A percentile compares a stretch with the other conserved stretches of the same genome.
These are phyloP conservation scores for Tenebrio molitor DNA, from an alignment of 1,140 invertebrate genomes.

Conservation along the genomic window DNA sequence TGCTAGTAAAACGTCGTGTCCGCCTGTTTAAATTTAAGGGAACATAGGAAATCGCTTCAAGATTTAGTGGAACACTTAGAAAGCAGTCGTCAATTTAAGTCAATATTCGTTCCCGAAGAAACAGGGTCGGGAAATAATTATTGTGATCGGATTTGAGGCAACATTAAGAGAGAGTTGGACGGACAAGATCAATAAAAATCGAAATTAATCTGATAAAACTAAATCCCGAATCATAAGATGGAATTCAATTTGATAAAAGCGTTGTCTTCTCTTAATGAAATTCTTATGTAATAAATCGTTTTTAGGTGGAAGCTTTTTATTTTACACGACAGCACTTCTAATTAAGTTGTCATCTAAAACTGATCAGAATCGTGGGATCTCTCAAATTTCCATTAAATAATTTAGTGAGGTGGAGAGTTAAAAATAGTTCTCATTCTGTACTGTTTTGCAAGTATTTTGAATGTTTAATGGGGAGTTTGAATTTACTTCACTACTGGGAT, in stretches of 20 bases:
- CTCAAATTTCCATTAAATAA: no score
- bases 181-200: no score
- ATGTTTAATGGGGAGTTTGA: conserved; percentile 9
- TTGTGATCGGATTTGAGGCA: no score
- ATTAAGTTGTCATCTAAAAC: conserved; percentile 17
- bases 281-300: conserved; percentile 16
- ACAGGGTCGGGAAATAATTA: no score
- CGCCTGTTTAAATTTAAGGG: conserved; percentile 31
- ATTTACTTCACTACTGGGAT: background rate
- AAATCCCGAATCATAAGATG: conserved; percentile 22
- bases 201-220: conserved; percentile 32
- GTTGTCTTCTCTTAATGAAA: conserved; percentile 26
- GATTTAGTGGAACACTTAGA: conserved; percentile 35
- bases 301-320: background rate
- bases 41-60: conserved; percentile 25
- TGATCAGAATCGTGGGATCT: conserved; percentile 14
- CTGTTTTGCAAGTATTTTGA: conserved; percentile 33
- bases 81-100: conserved; percentile 16
- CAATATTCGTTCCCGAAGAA: background rate
- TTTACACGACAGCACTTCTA: conserved; percentile 16
- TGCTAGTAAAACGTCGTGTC: conserved; percentile 16
- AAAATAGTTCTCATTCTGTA: conserved; percentile 17
- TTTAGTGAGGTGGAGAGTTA: background rate
- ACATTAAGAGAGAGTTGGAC: no score
- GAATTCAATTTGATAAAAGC: conserved; percentile 24